Evolutionary conservation across 2,797 vertebrate genomes (phyloP), one percentile per base, ranked within the genome.

Genomic region (Hyperoplus lanceolatus): DNA sequence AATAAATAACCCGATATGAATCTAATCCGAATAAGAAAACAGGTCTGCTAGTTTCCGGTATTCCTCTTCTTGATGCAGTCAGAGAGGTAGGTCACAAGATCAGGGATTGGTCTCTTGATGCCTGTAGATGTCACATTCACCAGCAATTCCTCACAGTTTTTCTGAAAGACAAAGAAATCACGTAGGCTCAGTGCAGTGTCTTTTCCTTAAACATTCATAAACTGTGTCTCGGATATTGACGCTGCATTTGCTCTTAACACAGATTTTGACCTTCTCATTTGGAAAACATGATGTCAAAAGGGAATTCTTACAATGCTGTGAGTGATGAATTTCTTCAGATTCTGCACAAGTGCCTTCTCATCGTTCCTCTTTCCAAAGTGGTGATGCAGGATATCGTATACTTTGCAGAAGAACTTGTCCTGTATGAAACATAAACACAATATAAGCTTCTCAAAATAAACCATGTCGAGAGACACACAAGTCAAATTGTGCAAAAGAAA

Each of bases 401-500:
- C 91, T 77, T 82, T 86, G 88, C 94, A 95, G 83, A 94, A 94
- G 77, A 91, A 90, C 0, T 1, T 6, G 0, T n/a, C 1, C 92
- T 95, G 75, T 62, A 69, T 2, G 8, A 46, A 49, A 73, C 15
- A 80, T 0, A 55, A 75, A 5, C 2, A 56, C 15, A n/a, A 66
- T 0, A 8, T 10, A 45, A 39, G 51, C 15, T 13, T 42, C 57
- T 6, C 16, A 36, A 21, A 36, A 53, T 8, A 45, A 39, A 68
- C 1, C 3, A 50, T 14, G 4, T 10, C 51, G 21, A 55, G 11
- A 4, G 3, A 56, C 13, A 18, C 5, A 18, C 1, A 42, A 42
- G 38, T 18, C 11, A 56, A 49, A 62, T 36, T 4, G n/a, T 29
- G 16, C 18, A 60, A 55, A 66, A 43, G 9, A 2, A 0, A 29